A percentile compares a stretch with the other conserved stretches of the same genome.
These are phyloP conservation scores for Diarsia rubi DNA, from an alignment of 2,888 invertebrate genomes.

Conservation along the genomic window DNA sequence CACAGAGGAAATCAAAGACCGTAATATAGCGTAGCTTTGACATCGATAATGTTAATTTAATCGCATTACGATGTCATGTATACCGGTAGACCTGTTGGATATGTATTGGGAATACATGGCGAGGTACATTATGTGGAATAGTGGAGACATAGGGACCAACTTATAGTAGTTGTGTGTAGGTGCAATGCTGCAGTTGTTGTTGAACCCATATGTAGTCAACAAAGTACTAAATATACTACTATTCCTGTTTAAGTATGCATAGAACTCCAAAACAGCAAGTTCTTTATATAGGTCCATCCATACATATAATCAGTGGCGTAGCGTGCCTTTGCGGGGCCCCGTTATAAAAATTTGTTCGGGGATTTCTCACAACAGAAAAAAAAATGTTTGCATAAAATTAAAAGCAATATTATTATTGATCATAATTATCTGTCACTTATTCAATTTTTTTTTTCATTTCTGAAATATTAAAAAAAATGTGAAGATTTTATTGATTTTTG, in stretches of 20 bases:
- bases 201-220: too few relatives aligned
- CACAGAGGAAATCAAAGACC: constrained; percentile 4
- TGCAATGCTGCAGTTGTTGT: background rate
- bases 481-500: too few relatives aligned
- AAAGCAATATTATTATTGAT: too few relatives aligned
- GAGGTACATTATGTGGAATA: background rate
- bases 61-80: constrained; percentile 30
- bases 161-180: background rate
- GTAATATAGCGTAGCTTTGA: constrained; percentile 2
- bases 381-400: too few relatives aligned
- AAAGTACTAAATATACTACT: too few relatives aligned
- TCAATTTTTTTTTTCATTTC: too few relatives aligned
- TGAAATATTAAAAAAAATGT: too few relatives aligned
- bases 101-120: constrained; percentile 4
- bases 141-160: background rate
- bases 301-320: too few relatives aligned
- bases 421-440: too few relatives aligned
- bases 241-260: background rate
- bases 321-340: too few relatives aligned
- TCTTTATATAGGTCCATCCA: background rate
- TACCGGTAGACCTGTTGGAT: constrained; percentile 30
- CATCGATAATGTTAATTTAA: constrained; percentile 40
- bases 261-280: background rate
- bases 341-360: too few relatives aligned
- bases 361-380: too few relatives aligned